Evolutionary conservation across 2,888 invertebrate species (phyloP).

Genomic region (Agrotis clavis): DNA sequence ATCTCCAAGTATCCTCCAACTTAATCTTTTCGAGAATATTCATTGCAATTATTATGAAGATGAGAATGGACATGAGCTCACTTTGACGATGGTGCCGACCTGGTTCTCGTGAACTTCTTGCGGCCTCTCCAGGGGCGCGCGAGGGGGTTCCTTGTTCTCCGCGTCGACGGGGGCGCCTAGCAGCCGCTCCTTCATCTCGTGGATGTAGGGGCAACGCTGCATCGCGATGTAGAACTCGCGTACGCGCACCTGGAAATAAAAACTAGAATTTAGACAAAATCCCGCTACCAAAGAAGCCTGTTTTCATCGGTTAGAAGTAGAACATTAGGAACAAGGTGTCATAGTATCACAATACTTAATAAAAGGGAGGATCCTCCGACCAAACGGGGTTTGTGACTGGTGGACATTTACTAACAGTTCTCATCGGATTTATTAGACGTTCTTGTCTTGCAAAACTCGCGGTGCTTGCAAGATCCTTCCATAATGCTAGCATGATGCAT

Average conservation of each 20-base stretch:
- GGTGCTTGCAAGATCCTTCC: no score
- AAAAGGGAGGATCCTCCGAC: no score
- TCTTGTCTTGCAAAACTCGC: no score
- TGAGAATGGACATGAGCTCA: conserved; percentile 88
- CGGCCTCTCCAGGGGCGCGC: conserved; percentile 59
- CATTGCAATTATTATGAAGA: conserved; percentile 68
- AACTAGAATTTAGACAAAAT: no score
- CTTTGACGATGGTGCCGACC: conserved; percentile 97
- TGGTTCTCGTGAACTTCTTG: conserved; percentile 84
- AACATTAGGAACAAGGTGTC: no score
- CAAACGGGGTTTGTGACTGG: no score
- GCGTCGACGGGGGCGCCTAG: conserved; percentile 93
- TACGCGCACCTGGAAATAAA: conserved; percentile 83
- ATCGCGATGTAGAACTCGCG: conserved; percentile 92
- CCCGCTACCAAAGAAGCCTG: no score
- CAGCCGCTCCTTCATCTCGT: conserved; percentile 98
- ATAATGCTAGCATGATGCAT: no score
- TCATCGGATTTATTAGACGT: no score
- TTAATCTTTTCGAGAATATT: conserved; percentile 42
- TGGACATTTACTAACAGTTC: no score
- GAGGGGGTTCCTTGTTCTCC: conserved; percentile 71
- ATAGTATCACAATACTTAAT: no score
- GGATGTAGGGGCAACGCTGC: conserved; percentile 97
- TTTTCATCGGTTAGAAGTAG: no score
- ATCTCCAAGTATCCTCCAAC: neutral